Percentiles rank a stretch among this genome's conserved stretches.
Conservation (phyloP, 92 coral and sea anemone species). For the Bergia sp. region DNA sequence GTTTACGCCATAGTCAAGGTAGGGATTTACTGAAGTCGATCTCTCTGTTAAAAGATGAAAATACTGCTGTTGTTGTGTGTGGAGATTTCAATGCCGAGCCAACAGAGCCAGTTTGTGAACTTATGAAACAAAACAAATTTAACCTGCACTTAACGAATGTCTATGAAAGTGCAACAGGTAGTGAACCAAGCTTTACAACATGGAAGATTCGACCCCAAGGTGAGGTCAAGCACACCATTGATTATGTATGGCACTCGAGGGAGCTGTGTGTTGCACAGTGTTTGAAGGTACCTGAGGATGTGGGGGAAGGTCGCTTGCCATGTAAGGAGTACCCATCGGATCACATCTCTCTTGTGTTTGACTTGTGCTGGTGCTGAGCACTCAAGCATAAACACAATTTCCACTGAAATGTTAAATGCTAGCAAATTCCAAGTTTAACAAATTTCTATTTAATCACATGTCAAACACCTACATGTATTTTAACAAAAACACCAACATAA, state of each 20-base stretch:
- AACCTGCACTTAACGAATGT: slow-evolving; percentile 66
- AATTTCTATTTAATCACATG: no score
- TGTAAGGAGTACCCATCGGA: slow-evolving; percentile 88
- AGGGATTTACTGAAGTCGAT: slow-evolving; percentile 60
- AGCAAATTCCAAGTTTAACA: no score
- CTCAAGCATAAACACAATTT: background rate
- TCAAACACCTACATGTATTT: no score
- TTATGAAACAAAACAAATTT: slow-evolving; percentile 69
- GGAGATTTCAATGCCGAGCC: slow-evolving; percentile 99
- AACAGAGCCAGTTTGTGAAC: slow-evolving; percentile 76
- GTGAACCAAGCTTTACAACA: slow-evolving; percentile 84
- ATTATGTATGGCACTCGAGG: slow-evolving; percentile 86
- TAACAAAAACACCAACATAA: no score
- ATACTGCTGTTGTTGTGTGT: slow-evolving; percentile 67
- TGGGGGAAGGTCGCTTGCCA: slow-evolving; percentile 73
- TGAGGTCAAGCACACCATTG: slow-evolving; percentile 94
- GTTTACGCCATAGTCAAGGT: slow-evolving; percentile 77
- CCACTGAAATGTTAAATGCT: background rate
- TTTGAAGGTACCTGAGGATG: slow-evolving; percentile 64
- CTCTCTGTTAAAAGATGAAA: slow-evolving; percentile 56
- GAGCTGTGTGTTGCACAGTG: slow-evolving; percentile 70
- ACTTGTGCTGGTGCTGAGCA: slow-evolving; percentile 71
- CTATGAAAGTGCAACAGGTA: slow-evolving; percentile 62
- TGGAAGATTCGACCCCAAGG: slow-evolving; percentile 84
- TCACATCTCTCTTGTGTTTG: slow-evolving; percentile 88